Conservation (phyloP, 2,797 vertebrate genomes). For the Enteromius trimaculatus region DNA sequence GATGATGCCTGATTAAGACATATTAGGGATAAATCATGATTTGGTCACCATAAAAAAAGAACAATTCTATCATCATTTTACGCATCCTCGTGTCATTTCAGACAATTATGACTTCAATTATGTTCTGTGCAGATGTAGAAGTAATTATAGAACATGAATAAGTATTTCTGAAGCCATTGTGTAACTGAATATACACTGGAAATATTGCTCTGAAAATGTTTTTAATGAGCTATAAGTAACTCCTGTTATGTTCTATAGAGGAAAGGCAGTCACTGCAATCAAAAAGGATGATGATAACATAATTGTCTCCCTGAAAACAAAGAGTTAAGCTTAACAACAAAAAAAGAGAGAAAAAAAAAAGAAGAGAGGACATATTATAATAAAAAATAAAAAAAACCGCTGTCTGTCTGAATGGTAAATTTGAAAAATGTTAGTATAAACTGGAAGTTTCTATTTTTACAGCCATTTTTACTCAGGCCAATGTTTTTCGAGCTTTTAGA, state of each 20-base stretch:
- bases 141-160: no score
- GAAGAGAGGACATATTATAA: slow-evolving; percentile 13
- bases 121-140: background rate
- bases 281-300: background rate
- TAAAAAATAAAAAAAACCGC: background rate
- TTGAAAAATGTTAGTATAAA: slow-evolving; percentile 70
- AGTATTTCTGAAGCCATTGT: background rate
- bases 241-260: background rate
- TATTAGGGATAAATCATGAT: background rate
- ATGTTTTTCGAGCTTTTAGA: slow-evolving; percentile 77
- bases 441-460: slow-evolving; percentile 73
- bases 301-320: background rate
- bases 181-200: background rate
- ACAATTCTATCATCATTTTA: background rate
- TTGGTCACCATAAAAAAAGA: background rate
- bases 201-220: background rate
- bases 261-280: background rate
- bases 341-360: background rate
- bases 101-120: background rate
- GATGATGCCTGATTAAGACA: background rate
- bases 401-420: slow-evolving; percentile 62
- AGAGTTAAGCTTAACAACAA: background rate
- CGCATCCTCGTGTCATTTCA: background rate
- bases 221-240: background rate
- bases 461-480: slow-evolving; percentile 76